Evolutionary conservation across 2,888 invertebrate species (phyloP).

Genomic region (Caenorhabditis plicata): DNA sequence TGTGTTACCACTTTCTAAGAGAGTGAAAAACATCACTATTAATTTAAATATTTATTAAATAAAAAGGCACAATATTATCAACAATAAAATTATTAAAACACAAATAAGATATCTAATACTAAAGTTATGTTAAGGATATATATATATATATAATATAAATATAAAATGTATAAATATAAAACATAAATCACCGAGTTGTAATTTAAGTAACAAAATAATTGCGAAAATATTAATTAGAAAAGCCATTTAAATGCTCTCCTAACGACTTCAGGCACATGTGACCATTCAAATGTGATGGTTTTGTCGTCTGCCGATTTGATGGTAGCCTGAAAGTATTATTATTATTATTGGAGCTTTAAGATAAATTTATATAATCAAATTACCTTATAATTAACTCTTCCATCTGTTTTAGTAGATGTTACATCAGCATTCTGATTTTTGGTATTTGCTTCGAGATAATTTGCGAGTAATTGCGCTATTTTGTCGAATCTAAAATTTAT

Average conservation of each 20-base stretch:
- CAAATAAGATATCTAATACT: too few species aligned
- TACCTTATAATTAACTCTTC: conserved; percentile 35
- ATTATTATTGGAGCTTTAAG: not conserved
- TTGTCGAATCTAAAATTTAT: conserved; percentile 47
- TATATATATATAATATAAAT: too few species aligned
- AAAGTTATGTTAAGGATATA: too few species aligned
- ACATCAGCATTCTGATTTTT: conserved; percentile 29
- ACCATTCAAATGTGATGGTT: conserved; percentile 56
- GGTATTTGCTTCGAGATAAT: conserved; percentile 55
- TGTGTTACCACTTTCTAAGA: too few species aligned
- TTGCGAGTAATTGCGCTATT: conserved; percentile 52
- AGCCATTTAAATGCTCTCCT: conserved; percentile 56
- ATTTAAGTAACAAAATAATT: not conserved
- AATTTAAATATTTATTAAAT: too few species aligned
- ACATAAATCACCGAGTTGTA: conserved; percentile 26
- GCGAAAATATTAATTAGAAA: conserved; percentile 35
- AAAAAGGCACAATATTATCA: too few species aligned
- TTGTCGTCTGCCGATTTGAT: conserved; percentile 52
- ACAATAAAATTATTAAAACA: too few species aligned
- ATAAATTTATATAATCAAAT: not conserved
- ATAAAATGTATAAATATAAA: too few species aligned
- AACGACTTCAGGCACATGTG: conserved; percentile 49
- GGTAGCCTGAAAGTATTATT: conserved; percentile 37
- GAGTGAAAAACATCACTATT: too few species aligned
- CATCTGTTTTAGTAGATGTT: conserved; percentile 11